Conservation (phyloP, 1,140 invertebrate species). For the Triops longicaudatus region DNA sequence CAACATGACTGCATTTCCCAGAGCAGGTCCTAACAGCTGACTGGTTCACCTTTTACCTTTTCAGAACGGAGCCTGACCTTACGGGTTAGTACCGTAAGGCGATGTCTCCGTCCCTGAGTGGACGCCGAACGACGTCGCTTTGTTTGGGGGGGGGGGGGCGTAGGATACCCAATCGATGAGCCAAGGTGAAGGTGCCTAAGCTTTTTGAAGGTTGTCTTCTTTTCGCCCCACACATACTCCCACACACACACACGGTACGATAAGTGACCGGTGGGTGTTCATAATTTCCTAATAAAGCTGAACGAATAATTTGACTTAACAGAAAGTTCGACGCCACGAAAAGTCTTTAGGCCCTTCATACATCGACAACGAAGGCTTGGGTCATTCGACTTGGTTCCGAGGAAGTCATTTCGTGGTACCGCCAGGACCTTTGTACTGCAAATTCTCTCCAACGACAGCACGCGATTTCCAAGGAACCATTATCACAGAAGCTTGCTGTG, state of each 20-base stretch:
- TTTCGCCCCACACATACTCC: neutral
- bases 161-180: constrained; percentile 6
- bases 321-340: neutral
- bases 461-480: neutral
- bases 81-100: neutral
- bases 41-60: constrained; percentile 11
- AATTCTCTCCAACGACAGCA: neutral
- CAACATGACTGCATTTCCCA: neutral
- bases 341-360: neutral
- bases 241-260: neutral
- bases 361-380: neutral
- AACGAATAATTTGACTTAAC: neutral
- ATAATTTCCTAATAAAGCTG: neutral
- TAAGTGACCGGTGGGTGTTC: neutral
- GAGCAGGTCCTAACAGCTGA: neutral
- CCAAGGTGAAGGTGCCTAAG: constrained; percentile 4
- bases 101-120: neutral
- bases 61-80: neutral
- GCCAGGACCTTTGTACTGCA: neutral
- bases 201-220: neutral
- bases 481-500: neutral
- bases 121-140: neutral
- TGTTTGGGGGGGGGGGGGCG: neutral
- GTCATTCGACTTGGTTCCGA: neutral
- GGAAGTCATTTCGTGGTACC: constrained; percentile 6